Evolutionary conservation across 2,113 vertebrate species (phyloP).

Genomic region (Sardina pilchardus): DNA sequence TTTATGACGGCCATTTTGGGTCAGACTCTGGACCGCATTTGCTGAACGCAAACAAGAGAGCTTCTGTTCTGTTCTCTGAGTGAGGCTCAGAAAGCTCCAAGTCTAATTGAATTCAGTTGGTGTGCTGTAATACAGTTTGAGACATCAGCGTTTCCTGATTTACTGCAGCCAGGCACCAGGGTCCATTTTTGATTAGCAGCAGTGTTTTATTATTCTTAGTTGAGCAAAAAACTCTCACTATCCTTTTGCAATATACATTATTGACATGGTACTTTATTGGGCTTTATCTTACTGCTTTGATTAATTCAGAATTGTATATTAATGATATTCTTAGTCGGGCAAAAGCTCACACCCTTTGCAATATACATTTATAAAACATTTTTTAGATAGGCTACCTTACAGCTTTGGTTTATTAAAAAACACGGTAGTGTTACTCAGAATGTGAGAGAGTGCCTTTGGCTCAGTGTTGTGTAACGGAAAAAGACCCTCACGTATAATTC

Average conservation of each 20-base stretch:
- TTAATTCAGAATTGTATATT: background rate
- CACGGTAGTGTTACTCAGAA: background rate
- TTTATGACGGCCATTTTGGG: background rate
- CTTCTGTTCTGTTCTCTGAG: background rate
- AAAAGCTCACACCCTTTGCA: background rate
- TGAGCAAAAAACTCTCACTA: background rate
- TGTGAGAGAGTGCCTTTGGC: constrained; percentile 14
- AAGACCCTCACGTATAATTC: constrained; percentile 39
- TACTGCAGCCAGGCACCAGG: background rate
- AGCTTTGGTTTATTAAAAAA: background rate
- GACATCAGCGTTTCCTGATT: constrained; percentile 10
- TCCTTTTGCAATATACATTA: background rate
- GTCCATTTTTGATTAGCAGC: background rate
- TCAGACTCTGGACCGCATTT: background rate
- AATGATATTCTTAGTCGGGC: background rate
- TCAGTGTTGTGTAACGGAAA: constrained; percentile 35
- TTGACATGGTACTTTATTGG: background rate
- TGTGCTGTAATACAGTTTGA: constrained; percentile 23
- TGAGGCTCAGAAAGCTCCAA: background rate
- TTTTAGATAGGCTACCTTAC: background rate
- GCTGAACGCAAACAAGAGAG: constrained; percentile 8
- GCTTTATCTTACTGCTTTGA: background rate
- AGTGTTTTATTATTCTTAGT: background rate
- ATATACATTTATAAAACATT: background rate
- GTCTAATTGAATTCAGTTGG: constrained; percentile 19